Evolutionary conservation across 2,888 invertebrate species (phyloP).

Genomic region (Seira musarum): DNA sequence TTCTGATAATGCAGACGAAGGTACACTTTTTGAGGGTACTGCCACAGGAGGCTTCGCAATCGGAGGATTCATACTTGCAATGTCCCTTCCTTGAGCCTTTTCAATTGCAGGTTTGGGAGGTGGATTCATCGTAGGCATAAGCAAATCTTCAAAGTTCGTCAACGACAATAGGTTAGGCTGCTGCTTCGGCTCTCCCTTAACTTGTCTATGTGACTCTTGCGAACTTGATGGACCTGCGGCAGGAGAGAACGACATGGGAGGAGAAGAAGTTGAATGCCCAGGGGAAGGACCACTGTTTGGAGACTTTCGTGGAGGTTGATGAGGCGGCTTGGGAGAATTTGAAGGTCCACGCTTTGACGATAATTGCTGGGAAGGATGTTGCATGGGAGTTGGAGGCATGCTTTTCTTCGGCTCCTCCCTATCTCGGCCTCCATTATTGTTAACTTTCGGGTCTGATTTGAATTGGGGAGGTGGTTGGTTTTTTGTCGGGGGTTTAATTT

Average conservation of each 20-base stretch:
- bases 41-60: slow-evolving; percentile 75
- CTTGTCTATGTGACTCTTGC: slow-evolving; percentile 23
- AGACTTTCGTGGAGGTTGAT: slow-evolving; percentile 44
- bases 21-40: slow-evolving; percentile 23
- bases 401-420: slow-evolving; percentile 35
- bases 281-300: slow-evolving; percentile 42
- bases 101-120: slow-evolving; percentile 23
- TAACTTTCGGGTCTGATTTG: slow-evolving; percentile 36
- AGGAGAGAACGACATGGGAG: slow-evolving; percentile 75
- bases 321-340: slow-evolving; percentile 47
- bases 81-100: slow-evolving; percentile 12
- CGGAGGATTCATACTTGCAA: slow-evolving; percentile 44
- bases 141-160: slow-evolving; percentile 64
- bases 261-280: slow-evolving; percentile 38
- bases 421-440: slow-evolving; percentile 13
- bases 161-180: slow-evolving; percentile 69
- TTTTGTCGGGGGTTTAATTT: slow-evolving; percentile 40
- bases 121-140: slow-evolving; percentile 53
- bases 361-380: slow-evolving; percentile 33
- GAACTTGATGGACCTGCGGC: slow-evolving; percentile 74
- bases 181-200: slow-evolving; percentile 72
- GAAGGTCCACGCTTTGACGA: slow-evolving; percentile 26
- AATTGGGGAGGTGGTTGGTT: slow-evolving; percentile 4
- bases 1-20: slow-evolving; percentile 75
- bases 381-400: slow-evolving; percentile 23